Conservation (phyloP, 2,113 vertebrate genomes). For the Stictonetta naevosa region DNA sequence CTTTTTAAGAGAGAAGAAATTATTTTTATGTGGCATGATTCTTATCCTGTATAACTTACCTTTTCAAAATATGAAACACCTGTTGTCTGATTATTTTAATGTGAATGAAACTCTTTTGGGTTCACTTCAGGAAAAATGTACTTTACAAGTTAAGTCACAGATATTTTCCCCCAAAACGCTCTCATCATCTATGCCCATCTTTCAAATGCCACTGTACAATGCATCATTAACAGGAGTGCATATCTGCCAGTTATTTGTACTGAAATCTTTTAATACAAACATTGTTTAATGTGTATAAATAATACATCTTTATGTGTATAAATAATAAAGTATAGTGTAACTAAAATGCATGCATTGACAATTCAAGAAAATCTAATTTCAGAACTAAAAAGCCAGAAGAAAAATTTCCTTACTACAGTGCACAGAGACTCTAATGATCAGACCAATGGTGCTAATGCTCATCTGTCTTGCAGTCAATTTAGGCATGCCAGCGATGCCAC, state of each 20-base stretch:
- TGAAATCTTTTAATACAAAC: background rate
- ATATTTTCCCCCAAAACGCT: background rate
- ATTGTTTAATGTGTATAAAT: background rate
- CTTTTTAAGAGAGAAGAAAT: constrained; percentile 50
- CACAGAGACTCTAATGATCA: background rate
- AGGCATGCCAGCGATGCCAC: background rate
- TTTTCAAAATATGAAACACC: constrained; percentile 50
- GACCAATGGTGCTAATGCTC: background rate
- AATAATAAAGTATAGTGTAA: background rate
- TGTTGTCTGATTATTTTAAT: constrained; percentile 56
- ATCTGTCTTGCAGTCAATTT: background rate
- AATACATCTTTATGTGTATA: background rate
- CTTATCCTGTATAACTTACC: constrained; percentile 38
- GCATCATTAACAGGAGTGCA: background rate
- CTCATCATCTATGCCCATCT: background rate
- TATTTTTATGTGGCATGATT: constrained; percentile 22
- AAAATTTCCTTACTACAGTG: background rate
- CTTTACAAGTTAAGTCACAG: background rate
- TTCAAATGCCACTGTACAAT: background rate
- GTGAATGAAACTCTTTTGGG: background rate
- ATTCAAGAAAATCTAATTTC: background rate
- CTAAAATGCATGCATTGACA: background rate
- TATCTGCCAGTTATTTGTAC: background rate
- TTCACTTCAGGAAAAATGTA: background rate
- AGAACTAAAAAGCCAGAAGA: background rate